phyloP scores from a whole-genome alignment of 2,888 invertebrate species.

The Plebejus melissa region DNA sequence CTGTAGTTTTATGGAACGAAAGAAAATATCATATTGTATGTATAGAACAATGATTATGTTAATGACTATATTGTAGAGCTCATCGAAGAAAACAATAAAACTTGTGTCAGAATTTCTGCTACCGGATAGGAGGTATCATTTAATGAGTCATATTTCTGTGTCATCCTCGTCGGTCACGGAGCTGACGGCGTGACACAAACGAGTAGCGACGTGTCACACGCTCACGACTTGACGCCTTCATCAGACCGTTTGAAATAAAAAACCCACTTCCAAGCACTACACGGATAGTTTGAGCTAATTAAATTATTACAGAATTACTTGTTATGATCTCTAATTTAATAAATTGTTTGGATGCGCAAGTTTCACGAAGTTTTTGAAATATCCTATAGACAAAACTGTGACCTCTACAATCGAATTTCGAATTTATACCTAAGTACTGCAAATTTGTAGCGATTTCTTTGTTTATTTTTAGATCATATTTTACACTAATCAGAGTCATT shows the following conservation, averaged over 20 bases:
- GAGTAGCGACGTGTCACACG: constrained; percentile 44
- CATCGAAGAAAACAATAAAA: background rate
- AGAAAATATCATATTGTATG: no score
- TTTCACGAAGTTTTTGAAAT: background rate
- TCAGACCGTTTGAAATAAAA: constrained; percentile 60
- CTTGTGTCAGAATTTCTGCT: background rate
- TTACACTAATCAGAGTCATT: background rate
- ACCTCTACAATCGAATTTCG: no score
- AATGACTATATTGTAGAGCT: background rate
- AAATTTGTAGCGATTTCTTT: background rate
- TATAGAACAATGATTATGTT: background rate
- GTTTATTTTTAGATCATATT: background rate
- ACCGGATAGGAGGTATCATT: constrained; percentile 23
- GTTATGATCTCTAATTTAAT: background rate
- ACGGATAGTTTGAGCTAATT: background rate
- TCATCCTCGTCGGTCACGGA: constrained; percentile 47
- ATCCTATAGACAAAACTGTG: background rate
- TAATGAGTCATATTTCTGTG: constrained; percentile 32
- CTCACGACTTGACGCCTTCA: constrained; percentile 67
- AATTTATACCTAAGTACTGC: background rate
- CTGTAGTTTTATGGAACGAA: no score
- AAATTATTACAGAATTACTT: background rate
- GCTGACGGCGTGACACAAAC: constrained; percentile 49
- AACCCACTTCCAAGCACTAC: constrained; percentile 36
- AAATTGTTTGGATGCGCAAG: background rate